Conservation (phyloP, 1,140 invertebrate genomes). For the Fopius arisanus region DNA sequence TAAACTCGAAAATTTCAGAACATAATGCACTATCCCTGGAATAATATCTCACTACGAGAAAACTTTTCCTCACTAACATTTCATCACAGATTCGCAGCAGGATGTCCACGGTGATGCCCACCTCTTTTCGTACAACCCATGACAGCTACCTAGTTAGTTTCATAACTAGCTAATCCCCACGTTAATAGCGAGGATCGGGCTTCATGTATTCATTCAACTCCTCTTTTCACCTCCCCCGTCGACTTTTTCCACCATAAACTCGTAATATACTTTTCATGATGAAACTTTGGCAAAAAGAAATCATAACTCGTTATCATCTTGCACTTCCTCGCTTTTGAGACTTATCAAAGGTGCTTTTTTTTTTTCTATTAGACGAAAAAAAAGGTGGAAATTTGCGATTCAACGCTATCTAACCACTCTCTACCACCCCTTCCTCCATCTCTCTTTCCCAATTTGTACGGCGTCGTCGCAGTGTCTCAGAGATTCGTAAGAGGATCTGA, state of each 20-base stretch:
- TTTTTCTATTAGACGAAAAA: neutral
- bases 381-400: neutral
- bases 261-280: neutral
- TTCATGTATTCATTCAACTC: neutral
- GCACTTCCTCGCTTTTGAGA: neutral
- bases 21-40: neutral
- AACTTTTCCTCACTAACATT: conserved; percentile 32
- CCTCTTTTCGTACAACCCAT: conserved; percentile 6
- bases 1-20: conserved; percentile 22
- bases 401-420: neutral
- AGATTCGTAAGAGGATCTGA: conserved; percentile 14
- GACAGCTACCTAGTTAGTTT: conserved; percentile 45
- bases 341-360: neutral
- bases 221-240: neutral
- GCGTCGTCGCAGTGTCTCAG: conserved; percentile 28
- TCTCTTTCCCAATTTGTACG: conserved; percentile 4
- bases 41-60: neutral
- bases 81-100: conserved; percentile 47
- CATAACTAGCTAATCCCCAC: conserved; percentile 59
- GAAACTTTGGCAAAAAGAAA: neutral
- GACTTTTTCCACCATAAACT: neutral
- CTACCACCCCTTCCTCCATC: neutral
- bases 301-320: neutral
- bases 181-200: conserved; percentile 52
- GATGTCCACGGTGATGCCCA: conserved; percentile 31